Base-by-base conservation (phyloP, 53 echinoderm and acorn worm genomes). In the Temnopleurus reevesii region DNA sequence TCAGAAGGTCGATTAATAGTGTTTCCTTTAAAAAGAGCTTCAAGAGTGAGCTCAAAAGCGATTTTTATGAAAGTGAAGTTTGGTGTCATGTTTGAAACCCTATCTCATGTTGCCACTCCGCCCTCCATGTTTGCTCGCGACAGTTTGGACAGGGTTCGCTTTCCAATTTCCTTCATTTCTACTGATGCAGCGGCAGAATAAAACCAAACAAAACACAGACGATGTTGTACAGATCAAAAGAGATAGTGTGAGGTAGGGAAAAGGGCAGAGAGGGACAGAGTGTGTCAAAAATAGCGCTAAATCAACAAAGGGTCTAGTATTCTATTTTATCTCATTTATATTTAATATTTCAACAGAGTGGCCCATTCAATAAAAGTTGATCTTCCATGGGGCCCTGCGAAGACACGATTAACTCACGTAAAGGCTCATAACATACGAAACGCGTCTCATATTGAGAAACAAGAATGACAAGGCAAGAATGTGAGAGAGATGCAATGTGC, bases 21-120 rank as follows among this genome's bases (percentile, higher is more conserved):
- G n/a, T 71, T 41, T 38, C 71, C 29, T 71, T 38, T 19, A 71
- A 71, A 10, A n/a, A 19, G 4, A 43, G 41, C 18, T 38, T 71
- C 71, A 71, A 71, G 71, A 71, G 41, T 71, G 36, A 41, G 6
- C 38, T 36, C 7, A 41, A 34, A 64, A 41, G 41, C 12, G 71
- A 41, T 71, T 41, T 79, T 79, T 23, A 15, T 47, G 27, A 47
- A 47, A 79, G 79, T 49, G 79, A 83, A 53, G 54, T 47, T 35
- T 83, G 55, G 83, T 83, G 83, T 83, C 83, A 83, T 83, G 54
- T 83, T 56, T 56, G 83, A 36, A 83, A 83, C 55, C 83, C 55
- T 54, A 83, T 83, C 53, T 17, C 51, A 28, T 18, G 33, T 55
- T 53, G 83, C 35, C 54, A 53, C 83, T 83, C 36, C 55, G 55